A percentile compares a stretch with the other conserved stretches of the same genome.
Evolutionary conservation across 2,113 vertebrate genomes (phyloP).

Genomic region (Lamprologus speciosus): DNA sequence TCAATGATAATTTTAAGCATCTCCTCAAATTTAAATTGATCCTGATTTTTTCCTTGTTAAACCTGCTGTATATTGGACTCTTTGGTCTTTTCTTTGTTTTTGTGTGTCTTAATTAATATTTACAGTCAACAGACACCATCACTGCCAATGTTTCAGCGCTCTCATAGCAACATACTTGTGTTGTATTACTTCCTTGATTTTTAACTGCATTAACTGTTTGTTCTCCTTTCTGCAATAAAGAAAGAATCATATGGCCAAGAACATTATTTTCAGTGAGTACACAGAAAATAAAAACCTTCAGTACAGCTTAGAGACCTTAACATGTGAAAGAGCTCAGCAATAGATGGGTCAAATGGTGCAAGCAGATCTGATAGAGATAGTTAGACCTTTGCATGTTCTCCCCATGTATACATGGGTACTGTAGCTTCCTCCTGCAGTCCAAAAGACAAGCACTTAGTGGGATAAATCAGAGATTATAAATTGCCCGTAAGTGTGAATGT

Average conservation of each 20-base stretch:
- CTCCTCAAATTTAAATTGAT: neutral
- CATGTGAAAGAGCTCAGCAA: neutral
- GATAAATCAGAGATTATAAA: neutral
- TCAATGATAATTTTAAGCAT: accelerated
- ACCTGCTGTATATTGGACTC: accelerated
- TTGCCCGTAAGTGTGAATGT: accelerated
- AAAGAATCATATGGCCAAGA: neutral
- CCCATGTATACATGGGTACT: neutral
- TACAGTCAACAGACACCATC: neutral
- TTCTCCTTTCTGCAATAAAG: neutral
- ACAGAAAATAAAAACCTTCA: accelerated
- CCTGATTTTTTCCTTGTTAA: neutral
- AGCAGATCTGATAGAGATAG: neutral
- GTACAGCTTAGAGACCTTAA: neutral
- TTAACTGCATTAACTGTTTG: neutral
- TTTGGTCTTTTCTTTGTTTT: neutral
- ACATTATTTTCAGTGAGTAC: neutral
- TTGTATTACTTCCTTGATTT: neutral
- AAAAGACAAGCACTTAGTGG: neutral
- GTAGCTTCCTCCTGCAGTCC: neutral
- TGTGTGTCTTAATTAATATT: neutral
- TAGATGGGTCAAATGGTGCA: neutral
- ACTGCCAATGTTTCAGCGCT: accelerated
- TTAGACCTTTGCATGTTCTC: neutral
- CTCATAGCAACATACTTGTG: neutral